phyloP scores from a whole-genome alignment of 2,113 vertebrate genomes.

The Cyanoramphus novaezelandiae region DNA sequence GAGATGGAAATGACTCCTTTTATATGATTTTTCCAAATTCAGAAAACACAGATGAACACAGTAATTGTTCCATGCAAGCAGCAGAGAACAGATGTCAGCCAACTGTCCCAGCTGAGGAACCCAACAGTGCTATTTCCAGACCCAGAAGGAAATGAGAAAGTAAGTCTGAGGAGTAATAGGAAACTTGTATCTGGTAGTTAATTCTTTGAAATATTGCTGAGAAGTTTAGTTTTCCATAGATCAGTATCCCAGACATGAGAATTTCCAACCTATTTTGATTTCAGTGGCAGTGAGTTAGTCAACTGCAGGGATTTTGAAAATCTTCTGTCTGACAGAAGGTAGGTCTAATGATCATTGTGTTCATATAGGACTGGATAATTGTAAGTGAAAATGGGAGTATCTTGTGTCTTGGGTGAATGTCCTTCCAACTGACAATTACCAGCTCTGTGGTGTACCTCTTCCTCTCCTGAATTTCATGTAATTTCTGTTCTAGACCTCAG shows the following conservation, averaged over 20 bases:
- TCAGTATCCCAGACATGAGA: background rate
- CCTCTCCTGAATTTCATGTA: background rate
- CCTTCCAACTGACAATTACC: background rate
- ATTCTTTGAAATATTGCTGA: background rate
- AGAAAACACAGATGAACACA: background rate
- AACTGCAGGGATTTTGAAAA: background rate
- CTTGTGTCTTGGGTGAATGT: background rate
- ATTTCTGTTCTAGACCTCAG: background rate
- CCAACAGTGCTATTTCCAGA: background rate
- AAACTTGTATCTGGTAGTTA: background rate
- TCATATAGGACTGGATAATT: background rate
- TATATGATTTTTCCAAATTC: background rate
- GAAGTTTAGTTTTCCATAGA: background rate
- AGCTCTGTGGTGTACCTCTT: background rate
- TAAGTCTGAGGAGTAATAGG: background rate
- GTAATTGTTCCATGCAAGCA: background rate
- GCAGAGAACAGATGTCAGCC: background rate
- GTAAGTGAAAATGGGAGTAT: background rate
- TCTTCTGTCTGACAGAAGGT: background rate
- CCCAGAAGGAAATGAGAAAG: background rate
- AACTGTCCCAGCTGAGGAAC: background rate
- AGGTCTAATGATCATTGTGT: background rate
- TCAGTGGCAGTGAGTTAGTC: background rate
- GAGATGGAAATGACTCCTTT: background rate
- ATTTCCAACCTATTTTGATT: background rate